Conservation (phyloP, 2,888 invertebrate species). For the Sceliomorpha sp. region DNA sequence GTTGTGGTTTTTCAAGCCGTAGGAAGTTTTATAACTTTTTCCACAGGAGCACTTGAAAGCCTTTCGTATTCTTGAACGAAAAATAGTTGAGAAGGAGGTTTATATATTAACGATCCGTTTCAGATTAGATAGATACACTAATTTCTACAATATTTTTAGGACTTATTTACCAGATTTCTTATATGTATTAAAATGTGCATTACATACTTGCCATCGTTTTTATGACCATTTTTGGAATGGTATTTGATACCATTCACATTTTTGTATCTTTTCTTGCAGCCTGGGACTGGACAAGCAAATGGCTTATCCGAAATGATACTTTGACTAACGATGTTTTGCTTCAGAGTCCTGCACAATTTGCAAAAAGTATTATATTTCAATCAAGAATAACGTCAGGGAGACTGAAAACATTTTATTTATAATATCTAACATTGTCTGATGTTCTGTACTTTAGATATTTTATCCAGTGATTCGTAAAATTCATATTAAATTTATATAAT, state of each 20-base stretch:
- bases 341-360: constrained; percentile 15
- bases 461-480: too few relatives aligned
- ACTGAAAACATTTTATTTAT: too few relatives aligned
- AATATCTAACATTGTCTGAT: too few relatives aligned
- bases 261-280: constrained; percentile 93
- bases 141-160: background rate
- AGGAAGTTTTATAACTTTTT: constrained; percentile 91
- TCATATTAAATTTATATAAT: too few relatives aligned
- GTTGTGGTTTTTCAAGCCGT: constrained; percentile 89
- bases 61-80: constrained; percentile 85
- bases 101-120: background rate
- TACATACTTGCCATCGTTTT: constrained; percentile 91
- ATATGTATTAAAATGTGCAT: too few relatives aligned
- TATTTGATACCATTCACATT: constrained; percentile 94
- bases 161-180: too few relatives aligned
- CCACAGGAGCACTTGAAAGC: constrained; percentile 92
- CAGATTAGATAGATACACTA: background rate
- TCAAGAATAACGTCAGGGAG: too few relatives aligned
- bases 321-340: constrained; percentile 27
- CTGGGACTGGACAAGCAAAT: constrained; percentile 91
- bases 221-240: constrained; percentile 92
- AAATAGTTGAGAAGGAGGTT: background rate
- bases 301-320: constrained; percentile 84
- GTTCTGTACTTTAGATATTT: too few relatives aligned
- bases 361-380: too few relatives aligned